These are phyloP conservation scores for Pterocles gutturalis DNA, from an alignment of 2,113 vertebrate genomes.

Conservation along the genomic window DNA sequence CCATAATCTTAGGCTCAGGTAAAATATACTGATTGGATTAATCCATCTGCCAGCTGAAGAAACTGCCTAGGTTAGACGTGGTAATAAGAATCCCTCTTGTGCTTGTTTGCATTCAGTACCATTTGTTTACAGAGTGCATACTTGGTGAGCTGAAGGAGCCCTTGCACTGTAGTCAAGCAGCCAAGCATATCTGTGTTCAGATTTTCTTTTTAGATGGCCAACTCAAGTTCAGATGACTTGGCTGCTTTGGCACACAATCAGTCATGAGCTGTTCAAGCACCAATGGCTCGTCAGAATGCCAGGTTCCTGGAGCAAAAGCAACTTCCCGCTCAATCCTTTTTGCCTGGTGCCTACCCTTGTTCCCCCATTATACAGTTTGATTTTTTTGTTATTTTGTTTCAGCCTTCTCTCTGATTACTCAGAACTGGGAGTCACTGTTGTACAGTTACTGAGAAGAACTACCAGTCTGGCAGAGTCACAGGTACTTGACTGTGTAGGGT, in stretches of 20 bases:
- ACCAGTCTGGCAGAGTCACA: background rate
- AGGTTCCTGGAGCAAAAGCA: background rate
- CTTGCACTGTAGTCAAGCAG: background rate
- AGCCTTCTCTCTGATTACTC: background rate
- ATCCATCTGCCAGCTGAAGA: background rate
- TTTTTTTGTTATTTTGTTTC: background rate
- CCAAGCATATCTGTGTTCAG: accelerated
- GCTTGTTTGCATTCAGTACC: background rate
- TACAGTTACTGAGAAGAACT: background rate
- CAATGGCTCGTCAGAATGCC: background rate
- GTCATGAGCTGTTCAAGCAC: background rate
- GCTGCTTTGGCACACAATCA: background rate
- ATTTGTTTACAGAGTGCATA: background rate
- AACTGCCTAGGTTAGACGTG: background rate
- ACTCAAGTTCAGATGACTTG: background rate
- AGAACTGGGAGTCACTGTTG: background rate
- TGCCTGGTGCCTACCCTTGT: background rate
- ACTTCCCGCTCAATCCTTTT: background rate
- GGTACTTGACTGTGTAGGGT: background rate
- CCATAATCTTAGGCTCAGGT: background rate
- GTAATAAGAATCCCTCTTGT: accelerated
- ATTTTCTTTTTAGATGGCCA: background rate
- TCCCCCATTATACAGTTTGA: background rate
- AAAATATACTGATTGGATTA: background rate
- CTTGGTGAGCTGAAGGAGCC: background rate